phyloP scores from a whole-genome alignment of 2,113 vertebrate species.

The Piaya cayana region DNA sequence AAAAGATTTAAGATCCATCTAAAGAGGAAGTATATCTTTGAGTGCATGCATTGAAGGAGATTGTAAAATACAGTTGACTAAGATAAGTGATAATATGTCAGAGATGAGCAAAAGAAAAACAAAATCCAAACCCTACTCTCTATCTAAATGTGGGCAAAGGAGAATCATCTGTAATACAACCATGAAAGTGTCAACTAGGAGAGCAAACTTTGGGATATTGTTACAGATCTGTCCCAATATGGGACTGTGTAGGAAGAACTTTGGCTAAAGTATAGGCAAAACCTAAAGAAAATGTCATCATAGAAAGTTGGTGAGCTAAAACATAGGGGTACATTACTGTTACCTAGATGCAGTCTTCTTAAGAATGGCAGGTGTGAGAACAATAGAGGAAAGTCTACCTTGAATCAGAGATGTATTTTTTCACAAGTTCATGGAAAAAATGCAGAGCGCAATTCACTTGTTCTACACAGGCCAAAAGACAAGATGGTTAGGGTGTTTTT shows the following conservation, averaged over 20 bases:
- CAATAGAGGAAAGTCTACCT: neutral
- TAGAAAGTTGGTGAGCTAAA: neutral
- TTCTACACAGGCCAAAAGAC: neutral
- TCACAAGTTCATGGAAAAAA: neutral
- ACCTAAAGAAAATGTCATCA: neutral
- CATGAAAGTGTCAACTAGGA: neutral
- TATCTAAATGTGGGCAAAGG: neutral
- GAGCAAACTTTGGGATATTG: neutral
- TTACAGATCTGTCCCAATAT: neutral
- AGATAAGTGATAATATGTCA: neutral
- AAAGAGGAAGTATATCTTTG: neutral
- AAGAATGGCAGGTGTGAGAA: neutral
- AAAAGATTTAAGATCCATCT: neutral
- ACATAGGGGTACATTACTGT: neutral
- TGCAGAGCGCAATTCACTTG: neutral
- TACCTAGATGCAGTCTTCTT: neutral
- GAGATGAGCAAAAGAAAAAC: neutral
- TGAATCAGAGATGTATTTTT: neutral
- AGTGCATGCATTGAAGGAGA: neutral
- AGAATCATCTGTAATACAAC: neutral
- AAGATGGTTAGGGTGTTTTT: neutral
- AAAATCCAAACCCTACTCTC: neutral
- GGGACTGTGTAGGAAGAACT: neutral
- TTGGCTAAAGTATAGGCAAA: neutral
- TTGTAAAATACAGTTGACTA: neutral